Conservation (phyloP, 2,888 invertebrate genomes). For the Campopleginae sp. region DNA sequence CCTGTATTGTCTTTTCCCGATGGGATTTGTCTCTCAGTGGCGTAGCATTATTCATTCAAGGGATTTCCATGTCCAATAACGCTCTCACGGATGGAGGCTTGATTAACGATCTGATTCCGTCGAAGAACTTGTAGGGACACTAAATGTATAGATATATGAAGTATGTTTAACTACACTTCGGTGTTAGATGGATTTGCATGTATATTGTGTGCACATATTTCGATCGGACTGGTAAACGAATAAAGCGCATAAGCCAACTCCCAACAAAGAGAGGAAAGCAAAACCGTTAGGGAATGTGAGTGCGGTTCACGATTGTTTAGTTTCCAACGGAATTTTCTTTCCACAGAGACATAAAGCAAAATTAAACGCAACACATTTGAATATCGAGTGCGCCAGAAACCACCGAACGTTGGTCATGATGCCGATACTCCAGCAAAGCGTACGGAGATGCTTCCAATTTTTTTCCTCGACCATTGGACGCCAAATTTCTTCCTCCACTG, state of each 20-base stretch:
- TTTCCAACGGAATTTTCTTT: background rate
- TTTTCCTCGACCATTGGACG: background rate
- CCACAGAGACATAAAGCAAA: background rate
- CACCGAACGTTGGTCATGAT: background rate
- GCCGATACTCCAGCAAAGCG: background rate
- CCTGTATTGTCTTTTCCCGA: constrained; percentile 56
- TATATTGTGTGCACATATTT: constrained; percentile 42
- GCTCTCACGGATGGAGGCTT: constrained; percentile 63
- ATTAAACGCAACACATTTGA: constrained; percentile 1
- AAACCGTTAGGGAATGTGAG: constrained; percentile 4
- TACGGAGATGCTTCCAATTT: background rate
- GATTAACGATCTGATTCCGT: constrained; percentile 64
- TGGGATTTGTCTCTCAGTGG: constrained; percentile 47
- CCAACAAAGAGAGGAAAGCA: constrained; percentile 22
- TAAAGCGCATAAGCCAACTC: constrained; percentile 21
- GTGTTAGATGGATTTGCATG: constrained; percentile 26
- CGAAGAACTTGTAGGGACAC: constrained; percentile 56
- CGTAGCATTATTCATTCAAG: constrained; percentile 62
- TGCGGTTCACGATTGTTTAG: background rate
- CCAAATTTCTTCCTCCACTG: background rate
- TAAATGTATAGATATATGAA: constrained; percentile 39
- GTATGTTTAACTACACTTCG: constrained; percentile 16
- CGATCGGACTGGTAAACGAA: constrained; percentile 27
- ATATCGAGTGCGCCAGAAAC: background rate
- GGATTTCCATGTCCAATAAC: constrained; percentile 66